Percentiles rank a stretch among this genome's conserved stretches.
Conservation (phyloP, 2,113 vertebrate species). For the Erythrolamprus reginae region DNA sequence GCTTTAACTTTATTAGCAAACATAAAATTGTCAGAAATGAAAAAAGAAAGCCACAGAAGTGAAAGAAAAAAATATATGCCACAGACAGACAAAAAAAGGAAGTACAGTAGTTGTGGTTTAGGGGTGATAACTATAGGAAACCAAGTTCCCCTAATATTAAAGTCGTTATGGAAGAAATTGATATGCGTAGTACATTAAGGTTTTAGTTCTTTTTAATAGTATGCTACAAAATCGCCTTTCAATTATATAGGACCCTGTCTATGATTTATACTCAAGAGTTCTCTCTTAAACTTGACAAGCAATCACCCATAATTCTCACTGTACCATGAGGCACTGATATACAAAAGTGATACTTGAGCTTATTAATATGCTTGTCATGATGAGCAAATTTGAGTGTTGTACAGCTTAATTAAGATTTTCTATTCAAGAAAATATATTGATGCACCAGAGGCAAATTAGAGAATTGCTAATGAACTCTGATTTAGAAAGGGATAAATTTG, state of each 20-base stretch:
- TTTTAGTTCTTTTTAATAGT: not conserved
- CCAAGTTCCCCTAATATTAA: not conserved
- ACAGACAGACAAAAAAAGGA: not conserved
- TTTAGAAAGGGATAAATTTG: slow-evolving; percentile 5
- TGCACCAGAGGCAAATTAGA: slow-evolving; percentile 24
- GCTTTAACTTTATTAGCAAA: not conserved
- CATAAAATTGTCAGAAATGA: not conserved
- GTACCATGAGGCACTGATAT: not conserved
- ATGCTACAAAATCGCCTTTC: not conserved
- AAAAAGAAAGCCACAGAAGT: not conserved
- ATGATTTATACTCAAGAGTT: not conserved
- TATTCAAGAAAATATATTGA: slow-evolving; percentile 10
- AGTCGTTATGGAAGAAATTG: not conserved
- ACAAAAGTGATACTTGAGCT: not conserved
- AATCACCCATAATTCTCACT: not conserved
- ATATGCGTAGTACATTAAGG: not conserved
- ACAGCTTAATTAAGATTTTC: slow-evolving; percentile 23
- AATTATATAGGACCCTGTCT: not conserved
- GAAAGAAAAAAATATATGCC: not conserved
- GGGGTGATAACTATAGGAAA: not conserved
- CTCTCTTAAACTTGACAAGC: not conserved
- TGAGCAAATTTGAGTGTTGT: slow-evolving; percentile 15
- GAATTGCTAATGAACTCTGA: slow-evolving; percentile 1
- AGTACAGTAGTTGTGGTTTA: slow-evolving; percentile 1
- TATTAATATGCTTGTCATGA: slow-evolving; percentile 6